These are phyloP conservation scores for Andrena bucephala DNA, from an alignment of 2,888 invertebrate genomes.

Conservation along the genomic window DNA sequence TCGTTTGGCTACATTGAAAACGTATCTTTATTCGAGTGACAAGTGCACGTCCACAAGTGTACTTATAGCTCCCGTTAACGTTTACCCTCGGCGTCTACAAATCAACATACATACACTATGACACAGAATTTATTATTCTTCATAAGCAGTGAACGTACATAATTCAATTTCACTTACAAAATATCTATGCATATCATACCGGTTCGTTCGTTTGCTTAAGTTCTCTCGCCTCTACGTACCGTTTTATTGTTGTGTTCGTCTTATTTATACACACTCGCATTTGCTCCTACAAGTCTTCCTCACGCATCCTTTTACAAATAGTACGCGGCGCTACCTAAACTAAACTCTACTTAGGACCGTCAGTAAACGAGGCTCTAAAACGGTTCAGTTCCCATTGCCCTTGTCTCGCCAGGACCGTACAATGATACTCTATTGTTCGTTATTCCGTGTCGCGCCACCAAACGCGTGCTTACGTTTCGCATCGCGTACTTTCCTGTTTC, in stretches of 20 bases:
- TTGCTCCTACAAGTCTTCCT: conserved; percentile 68
- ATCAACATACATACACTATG: conserved; percentile 72
- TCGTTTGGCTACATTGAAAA: conserved; percentile 48
- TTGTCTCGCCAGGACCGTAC: conserved; percentile 55
- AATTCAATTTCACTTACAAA: conserved; percentile 81
- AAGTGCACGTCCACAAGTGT: conserved; percentile 55
- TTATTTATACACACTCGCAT: conserved; percentile 78
- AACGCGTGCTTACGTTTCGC: not conserved
- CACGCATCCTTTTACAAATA: conserved; percentile 70
- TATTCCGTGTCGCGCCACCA: conserved; percentile 1
- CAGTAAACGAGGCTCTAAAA: conserved; percentile 45
- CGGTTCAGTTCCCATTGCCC: conserved; percentile 57
- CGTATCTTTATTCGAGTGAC: conserved; percentile 53
- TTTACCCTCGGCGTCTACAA: conserved; percentile 43
- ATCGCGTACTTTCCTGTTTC: conserved; percentile 30
- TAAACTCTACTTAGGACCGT: conserved; percentile 68
- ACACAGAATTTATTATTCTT: conserved; percentile 83
- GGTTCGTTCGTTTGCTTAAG: conserved; percentile 42
- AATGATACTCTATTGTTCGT: conserved; percentile 28
- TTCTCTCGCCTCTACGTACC: conserved; percentile 54
- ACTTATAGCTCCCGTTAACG: conserved; percentile 19
- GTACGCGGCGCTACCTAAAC: conserved; percentile 60
- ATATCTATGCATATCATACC: conserved; percentile 77
- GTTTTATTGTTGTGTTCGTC: conserved; percentile 58
- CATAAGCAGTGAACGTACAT: conserved; percentile 83